Base-by-base conservation (phyloP, 2,888 invertebrate species). In the Bugula neritina region DNA sequence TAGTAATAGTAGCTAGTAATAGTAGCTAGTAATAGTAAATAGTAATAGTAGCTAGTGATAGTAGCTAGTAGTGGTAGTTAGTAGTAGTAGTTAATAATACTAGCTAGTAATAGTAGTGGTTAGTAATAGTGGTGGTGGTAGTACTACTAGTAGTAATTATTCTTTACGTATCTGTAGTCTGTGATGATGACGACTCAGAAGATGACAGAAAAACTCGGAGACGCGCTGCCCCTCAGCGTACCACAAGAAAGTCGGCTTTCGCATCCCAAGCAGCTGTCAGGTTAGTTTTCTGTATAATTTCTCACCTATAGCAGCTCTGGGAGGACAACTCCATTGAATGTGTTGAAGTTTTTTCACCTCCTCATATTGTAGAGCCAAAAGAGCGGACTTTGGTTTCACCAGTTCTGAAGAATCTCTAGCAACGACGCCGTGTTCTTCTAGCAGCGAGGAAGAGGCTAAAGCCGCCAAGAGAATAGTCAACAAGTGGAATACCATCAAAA, bases 361-460 rank as follows among this genome's bases (percentile, higher is more conserved):
- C 17, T 43, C 5, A 43, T 63, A 13, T 63, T 63, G 27, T 31
- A 63, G 63, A 31, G 13, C 13, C 5, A 63, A 63, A 31, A 63
- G 63, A 31, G 29, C 63, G 10, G n/a, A 63, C 2, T 63, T 63
- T 63, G 63, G 63, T 2, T 63, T 63, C 63, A 63, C 63, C 5
- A 25, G 25, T 31, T 25, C 25, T 63, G 63, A 63, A 31, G 63
- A 63, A 31, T 63, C 63, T 21, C 31, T 63, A 31, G 63, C 63
- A 13, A 63, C 63, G 31, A 63, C 63, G 31, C 63, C 63, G 17
- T 63, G 63, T 63, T 63, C 63, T 31, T 63, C 63, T 27, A 63
- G 63, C 34, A 63, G 25, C 10, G 63, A 63, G 34, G 63, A 63
- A 31, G 63, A 63, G 31, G 29, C 27, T 13, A 21, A 63, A 10